Evolutionary conservation across 2,888 invertebrate species (phyloP).

Genomic region (Phortica okadai): DNA sequence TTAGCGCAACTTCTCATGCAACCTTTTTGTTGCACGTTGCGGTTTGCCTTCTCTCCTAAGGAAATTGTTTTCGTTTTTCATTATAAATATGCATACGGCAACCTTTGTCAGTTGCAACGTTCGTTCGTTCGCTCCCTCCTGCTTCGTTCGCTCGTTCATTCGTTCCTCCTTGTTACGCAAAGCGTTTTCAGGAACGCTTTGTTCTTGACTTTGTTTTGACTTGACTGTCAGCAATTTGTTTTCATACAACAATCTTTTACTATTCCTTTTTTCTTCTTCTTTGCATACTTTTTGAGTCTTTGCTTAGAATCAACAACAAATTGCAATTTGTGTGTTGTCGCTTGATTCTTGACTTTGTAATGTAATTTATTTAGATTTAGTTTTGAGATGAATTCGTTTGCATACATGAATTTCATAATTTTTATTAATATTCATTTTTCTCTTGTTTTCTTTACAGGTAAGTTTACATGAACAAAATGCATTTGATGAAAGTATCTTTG

Average conservation of each 20-base stretch:
- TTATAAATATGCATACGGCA: neutral
- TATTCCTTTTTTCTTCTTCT: neutral
- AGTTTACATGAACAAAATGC: neutral
- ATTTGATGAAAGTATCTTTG: neutral
- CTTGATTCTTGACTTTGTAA: neutral
- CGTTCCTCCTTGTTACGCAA: neutral
- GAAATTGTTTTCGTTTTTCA: too few species aligned
- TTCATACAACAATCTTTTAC: neutral
- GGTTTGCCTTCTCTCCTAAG: too few species aligned
- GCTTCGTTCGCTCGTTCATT: too few species aligned
- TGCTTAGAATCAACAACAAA: neutral
- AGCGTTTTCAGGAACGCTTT: neutral
- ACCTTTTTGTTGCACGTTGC: too few species aligned
- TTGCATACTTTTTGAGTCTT: neutral
- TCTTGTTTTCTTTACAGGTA: slow-evolving; percentile 16
- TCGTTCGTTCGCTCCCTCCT: neutral
- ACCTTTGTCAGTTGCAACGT: neutral
- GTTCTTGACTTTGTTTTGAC: slow-evolving; percentile 4
- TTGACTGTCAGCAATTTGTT: slow-evolving; percentile 11
- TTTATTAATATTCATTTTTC: slow-evolving; percentile 5
- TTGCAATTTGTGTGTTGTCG: neutral
- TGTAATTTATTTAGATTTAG: neutral
- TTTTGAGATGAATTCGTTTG: neutral
- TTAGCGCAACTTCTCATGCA: too few species aligned
- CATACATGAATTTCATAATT: neutral